These are phyloP conservation scores for Cherax quadricarinatus DNA, from an alignment of 1,140 invertebrate genomes.

Conservation along the genomic window DNA sequence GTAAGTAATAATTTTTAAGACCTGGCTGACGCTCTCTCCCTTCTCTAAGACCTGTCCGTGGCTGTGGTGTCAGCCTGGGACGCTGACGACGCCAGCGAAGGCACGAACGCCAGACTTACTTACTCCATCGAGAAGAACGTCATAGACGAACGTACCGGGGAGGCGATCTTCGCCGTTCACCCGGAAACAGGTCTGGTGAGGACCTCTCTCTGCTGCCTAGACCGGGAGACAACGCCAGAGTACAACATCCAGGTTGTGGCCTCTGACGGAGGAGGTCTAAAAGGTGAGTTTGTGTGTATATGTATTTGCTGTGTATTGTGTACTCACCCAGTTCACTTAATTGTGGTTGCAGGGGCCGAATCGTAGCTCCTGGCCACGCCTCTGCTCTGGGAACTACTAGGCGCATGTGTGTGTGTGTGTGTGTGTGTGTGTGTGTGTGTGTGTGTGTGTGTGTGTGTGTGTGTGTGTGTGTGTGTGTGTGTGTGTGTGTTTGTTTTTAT, in stretches of 20 bases:
- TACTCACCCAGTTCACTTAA: no score
- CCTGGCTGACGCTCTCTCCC: neutral
- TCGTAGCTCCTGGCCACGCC: no score
- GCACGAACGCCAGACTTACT: slow-evolving; percentile 91
- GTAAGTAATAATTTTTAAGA: neutral
- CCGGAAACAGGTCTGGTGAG: slow-evolving; percentile 95
- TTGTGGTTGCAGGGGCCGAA: no score
- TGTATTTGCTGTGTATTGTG: neutral
- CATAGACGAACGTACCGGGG: slow-evolving; percentile 94
- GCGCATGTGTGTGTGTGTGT: neutral
- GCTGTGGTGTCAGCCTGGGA: slow-evolving; percentile 78
- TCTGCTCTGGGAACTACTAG: neutral
- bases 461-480: no score
- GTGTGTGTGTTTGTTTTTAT: no score
- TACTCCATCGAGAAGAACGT: slow-evolving; percentile 98
- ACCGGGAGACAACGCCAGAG: slow-evolving; percentile 95
- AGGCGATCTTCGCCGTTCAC: slow-evolving; percentile 96
- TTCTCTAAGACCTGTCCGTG: slow-evolving; percentile 21
- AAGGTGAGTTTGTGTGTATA: slow-evolving; percentile 79
- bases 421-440: neutral
- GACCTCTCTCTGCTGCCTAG: slow-evolving; percentile 94
- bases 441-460: neutral
- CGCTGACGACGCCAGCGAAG: slow-evolving; percentile 95
- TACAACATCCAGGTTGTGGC: slow-evolving; percentile 98
- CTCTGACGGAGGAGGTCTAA: slow-evolving; percentile 93